A percentile compares a stretch with the other conserved stretches of the same genome.
Conservation (phyloP, 2,888 invertebrate species). For the Meloe dianella region DNA sequence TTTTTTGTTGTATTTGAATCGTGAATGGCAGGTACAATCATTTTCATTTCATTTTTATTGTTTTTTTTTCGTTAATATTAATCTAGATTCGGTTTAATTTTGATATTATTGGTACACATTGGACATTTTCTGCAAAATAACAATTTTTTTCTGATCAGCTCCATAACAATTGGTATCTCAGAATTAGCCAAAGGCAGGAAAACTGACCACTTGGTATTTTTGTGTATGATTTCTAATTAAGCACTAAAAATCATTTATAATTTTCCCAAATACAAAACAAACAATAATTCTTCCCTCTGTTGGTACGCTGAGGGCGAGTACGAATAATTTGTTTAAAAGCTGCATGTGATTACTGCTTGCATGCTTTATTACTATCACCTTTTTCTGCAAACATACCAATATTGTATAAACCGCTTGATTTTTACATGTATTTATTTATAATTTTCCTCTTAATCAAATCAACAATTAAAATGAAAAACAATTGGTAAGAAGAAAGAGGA, state of each 20-base stretch:
- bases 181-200: conserved; percentile 60
- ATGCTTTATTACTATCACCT: conserved; percentile 19
- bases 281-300: conserved; percentile 15
- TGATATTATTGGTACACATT: background rate
- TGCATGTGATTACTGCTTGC: conserved; percentile 24
- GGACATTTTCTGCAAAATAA: background rate
- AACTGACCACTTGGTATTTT: conserved; percentile 38
- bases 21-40: background rate
- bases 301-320: conserved; percentile 19
- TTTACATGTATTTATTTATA: conserved; percentile 23
- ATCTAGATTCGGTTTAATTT: background rate
- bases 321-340: background rate
- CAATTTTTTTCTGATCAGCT: conserved; percentile 7
- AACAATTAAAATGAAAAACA: background rate
- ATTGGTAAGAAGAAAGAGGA: conserved; percentile 28
- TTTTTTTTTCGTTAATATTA: background rate
- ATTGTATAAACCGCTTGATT: conserved; percentile 16
- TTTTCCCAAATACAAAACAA: background rate
- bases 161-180: conserved; percentile 32
- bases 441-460: background rate
- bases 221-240: conserved; percentile 16
- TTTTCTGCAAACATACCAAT: conserved; percentile 15
- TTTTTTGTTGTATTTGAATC: background rate
- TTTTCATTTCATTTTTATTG: background rate
- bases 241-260: background rate